Evolutionary conservation across 2,888 invertebrate genomes (phyloP).

Genomic region (Nineta flava): DNA sequence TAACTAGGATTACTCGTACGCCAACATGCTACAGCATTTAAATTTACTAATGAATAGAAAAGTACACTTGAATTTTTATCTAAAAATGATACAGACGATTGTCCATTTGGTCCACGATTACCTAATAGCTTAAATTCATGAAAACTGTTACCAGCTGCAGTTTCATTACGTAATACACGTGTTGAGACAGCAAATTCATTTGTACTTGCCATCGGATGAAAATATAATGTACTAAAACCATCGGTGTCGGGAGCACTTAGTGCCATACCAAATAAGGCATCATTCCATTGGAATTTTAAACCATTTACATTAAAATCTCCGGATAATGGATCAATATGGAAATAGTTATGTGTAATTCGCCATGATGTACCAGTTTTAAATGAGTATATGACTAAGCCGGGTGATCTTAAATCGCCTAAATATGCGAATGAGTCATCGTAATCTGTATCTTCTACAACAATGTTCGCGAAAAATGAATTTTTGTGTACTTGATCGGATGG

Average conservation of each 20-base stretch:
- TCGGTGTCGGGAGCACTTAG: conserved; percentile 45
- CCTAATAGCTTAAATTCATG: conserved; percentile 51
- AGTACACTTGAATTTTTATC: conserved; percentile 54
- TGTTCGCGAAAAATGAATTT: conserved; percentile 57
- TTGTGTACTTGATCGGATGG: conserved; percentile 47
- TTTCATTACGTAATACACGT: conserved; percentile 42
- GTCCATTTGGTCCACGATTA: conserved; percentile 51
- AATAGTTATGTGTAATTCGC: conserved; percentile 54
- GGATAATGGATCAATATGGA: conserved; percentile 53
- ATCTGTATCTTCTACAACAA: conserved; percentile 58
- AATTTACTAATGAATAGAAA: conserved; percentile 57
- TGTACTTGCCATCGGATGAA: conserved; percentile 63
- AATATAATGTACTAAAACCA: conserved; percentile 56
- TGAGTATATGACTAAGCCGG: conserved; percentile 60
- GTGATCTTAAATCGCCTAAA: conserved; percentile 49
- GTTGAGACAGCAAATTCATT: conserved; percentile 64
- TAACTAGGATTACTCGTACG: conserved; percentile 50
- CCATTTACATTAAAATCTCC: conserved; percentile 59
- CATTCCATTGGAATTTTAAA: conserved; percentile 55
- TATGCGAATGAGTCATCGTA: conserved; percentile 61
- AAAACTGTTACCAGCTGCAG: conserved; percentile 33
- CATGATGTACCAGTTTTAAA: conserved; percentile 56
- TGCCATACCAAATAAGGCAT: conserved; percentile 61
- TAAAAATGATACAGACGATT: conserved; percentile 56
- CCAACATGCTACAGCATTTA: conserved; percentile 68